Percentiles rank a stretch among this genome's conserved stretches.
These are phyloP conservation scores for Thaumatotibia leucotreta DNA, from an alignment of 1,140 invertebrate genomes.

Conservation along the genomic window DNA sequence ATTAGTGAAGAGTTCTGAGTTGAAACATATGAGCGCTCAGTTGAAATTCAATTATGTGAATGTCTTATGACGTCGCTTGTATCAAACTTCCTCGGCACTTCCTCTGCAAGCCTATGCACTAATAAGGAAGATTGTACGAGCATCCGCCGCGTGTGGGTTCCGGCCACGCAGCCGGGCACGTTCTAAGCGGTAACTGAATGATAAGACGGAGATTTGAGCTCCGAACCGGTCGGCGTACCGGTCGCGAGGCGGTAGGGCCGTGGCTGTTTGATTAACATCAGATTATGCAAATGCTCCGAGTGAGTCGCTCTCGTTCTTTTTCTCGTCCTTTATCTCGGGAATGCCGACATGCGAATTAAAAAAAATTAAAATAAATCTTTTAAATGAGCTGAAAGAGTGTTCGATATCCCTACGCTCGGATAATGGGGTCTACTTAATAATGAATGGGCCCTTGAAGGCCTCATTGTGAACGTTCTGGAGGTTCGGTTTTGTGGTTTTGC, in stretches of 20 bases:
- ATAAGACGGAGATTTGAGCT: neutral
- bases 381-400: conserved; percentile 66
- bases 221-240: neutral
- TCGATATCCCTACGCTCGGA: conserved; percentile 54
- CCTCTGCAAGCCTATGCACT: conserved; percentile 16
- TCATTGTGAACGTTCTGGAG: conserved; percentile 20
- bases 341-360: conserved; percentile 68
- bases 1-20: neutral
- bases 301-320: conserved; percentile 64
- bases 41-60: too few relatives aligned
- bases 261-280: conserved; percentile 70
- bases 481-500: conserved; percentile 25
- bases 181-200: neutral
- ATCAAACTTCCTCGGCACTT: conserved; percentile 9
- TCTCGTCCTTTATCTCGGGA: conserved; percentile 67
- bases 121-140: conserved; percentile 24
- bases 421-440: conserved; percentile 55
- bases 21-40: neutral
- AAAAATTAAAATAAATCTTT: conserved; percentile 51
- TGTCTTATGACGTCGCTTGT: too few relatives aligned
- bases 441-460: conserved; percentile 47
- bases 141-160: conserved; percentile 32
- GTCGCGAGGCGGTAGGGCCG: conserved; percentile 22
- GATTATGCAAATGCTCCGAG: conserved; percentile 72
- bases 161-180: neutral